Evolutionary conservation across 2,113 vertebrate species (phyloP).

Genomic region (Eudorcas thomsonii): DNA sequence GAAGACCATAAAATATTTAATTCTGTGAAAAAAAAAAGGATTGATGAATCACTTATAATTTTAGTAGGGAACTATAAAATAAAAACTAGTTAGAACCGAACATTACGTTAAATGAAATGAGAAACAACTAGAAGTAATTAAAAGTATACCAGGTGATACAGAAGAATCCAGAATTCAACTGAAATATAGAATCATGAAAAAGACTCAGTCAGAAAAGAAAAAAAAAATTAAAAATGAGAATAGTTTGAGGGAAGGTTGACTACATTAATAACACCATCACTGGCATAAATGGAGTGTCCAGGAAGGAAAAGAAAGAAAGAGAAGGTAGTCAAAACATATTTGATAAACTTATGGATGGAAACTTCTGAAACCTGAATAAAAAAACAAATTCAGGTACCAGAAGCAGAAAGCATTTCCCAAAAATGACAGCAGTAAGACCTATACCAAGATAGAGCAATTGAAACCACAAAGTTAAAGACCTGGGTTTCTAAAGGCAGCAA

Average conservation of each 20-base stretch:
- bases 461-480: neutral
- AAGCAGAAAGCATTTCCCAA: fast-evolving
- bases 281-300: neutral
- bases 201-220: neutral
- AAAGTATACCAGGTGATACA: neutral
- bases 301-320: neutral
- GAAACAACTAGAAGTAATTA: neutral
- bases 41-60: fast-evolving
- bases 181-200: neutral
- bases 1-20: neutral
- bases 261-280: neutral
- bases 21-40: neutral
- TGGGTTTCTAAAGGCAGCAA: neutral
- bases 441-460: neutral
- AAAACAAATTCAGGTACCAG: neutral
- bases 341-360: neutral
- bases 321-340: neutral
- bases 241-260: neutral
- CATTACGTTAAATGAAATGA: neutral
- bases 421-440: neutral
- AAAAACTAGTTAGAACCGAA: neutral
- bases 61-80: neutral
- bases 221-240: neutral
- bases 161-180: neutral
- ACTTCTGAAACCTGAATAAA: neutral